Conservation (phyloP, 2,888 invertebrate species). For the Trachelus stipa region DNA sequence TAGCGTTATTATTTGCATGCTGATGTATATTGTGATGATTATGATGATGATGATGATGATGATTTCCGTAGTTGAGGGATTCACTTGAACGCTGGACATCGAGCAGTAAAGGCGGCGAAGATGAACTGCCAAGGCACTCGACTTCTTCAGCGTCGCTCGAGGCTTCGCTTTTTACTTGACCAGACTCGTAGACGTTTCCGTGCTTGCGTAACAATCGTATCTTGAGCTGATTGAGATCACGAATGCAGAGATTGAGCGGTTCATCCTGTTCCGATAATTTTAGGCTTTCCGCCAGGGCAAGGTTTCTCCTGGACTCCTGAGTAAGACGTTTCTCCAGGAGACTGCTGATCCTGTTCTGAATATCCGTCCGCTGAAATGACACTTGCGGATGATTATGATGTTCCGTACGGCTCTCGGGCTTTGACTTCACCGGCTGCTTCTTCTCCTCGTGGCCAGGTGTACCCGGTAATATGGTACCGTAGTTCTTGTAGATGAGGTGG, state of each 20-base stretch:
- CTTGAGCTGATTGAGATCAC: constrained; percentile 79
- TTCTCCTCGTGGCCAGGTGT: constrained; percentile 72
- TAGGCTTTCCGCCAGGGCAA: constrained; percentile 62
- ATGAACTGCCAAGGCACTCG: constrained; percentile 62
- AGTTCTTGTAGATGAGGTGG: constrained; percentile 91
- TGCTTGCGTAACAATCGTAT: constrained; percentile 74
- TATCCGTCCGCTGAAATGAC: constrained; percentile 71
- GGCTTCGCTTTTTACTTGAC: constrained; percentile 73
- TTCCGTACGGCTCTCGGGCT: constrained; percentile 23
- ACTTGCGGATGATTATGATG: constrained; percentile 40
- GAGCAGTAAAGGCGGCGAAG: constrained; percentile 29
- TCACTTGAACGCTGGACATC: constrained; percentile 28
- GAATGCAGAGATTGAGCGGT: constrained; percentile 85
- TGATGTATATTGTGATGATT: constrained; percentile 32
- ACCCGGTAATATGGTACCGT: constrained; percentile 86
- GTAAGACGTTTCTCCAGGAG: constrained; percentile 78
- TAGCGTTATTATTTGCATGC: constrained; percentile 36
- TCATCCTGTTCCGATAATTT: constrained; percentile 72
- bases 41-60: constrained; percentile 25
- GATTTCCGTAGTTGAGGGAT: constrained; percentile 16
- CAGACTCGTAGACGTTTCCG: constrained; percentile 73
- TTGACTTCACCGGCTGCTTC: constrained; percentile 29
- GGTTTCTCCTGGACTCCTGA: constrained; percentile 72
- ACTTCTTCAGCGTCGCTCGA: constrained; percentile 69
- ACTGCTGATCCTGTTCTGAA: constrained; percentile 78